phyloP scores from a whole-genome alignment of 2,113 vertebrate genomes.

The Phalacrocorax pelagicus region DNA sequence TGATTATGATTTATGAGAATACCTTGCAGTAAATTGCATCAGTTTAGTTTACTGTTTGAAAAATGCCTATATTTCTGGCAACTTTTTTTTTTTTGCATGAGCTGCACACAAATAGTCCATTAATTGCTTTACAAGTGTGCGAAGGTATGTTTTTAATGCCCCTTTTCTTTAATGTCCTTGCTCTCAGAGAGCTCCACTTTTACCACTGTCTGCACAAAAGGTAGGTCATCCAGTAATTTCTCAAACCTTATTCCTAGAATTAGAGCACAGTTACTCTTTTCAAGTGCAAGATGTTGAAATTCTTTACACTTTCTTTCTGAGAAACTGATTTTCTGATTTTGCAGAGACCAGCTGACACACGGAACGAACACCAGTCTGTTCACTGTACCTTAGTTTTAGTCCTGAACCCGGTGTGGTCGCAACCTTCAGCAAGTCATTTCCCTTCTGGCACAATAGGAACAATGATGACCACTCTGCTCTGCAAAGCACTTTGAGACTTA shows the following conservation, averaged over 20 bases:
- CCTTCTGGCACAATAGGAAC: neutral
- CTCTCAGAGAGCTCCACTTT: neutral
- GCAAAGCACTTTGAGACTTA: neutral
- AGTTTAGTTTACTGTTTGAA: neutral
- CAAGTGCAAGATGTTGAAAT: neutral
- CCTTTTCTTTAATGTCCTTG: neutral
- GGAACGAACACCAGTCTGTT: neutral
- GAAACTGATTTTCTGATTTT: neutral
- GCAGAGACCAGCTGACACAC: neutral
- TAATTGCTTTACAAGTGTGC: neutral
- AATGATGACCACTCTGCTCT: too few species aligned
- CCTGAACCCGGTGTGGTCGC: rapidly evolving
- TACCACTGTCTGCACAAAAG: neutral
- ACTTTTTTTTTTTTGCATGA: neutral
- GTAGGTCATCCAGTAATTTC: neutral
- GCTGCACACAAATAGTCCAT: neutral
- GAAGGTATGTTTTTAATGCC: neutral
- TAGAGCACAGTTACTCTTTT: neutral
- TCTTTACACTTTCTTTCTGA: neutral
- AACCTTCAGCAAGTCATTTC: neutral
- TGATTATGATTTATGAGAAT: conserved; percentile 5
- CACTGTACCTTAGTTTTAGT: neutral
- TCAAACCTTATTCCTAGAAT: neutral
- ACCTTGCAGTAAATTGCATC: neutral
- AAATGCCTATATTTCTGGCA: neutral